These are phyloP conservation scores for Malacoctenus gilli DNA, from an alignment of 2,797 vertebrate species.

Conservation along the genomic window DNA sequence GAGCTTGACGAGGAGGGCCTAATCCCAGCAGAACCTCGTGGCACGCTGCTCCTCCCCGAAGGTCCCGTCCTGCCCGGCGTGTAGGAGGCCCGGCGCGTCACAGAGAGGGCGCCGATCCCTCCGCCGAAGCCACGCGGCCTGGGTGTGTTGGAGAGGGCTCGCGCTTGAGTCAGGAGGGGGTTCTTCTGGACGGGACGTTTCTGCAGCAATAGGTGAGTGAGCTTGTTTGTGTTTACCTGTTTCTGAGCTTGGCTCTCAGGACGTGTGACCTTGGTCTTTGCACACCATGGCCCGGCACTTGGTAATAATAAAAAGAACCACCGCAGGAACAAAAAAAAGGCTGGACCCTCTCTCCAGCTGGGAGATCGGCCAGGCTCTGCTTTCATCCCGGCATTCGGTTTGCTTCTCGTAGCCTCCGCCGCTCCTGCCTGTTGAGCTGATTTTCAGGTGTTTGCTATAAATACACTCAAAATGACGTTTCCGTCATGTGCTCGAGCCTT, in stretches of 20 bases:
- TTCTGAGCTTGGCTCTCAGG: constrained; percentile 5
- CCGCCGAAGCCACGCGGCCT: constrained; percentile 9
- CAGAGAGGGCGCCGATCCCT: constrained; percentile 19
- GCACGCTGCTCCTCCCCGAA: constrained; percentile 21
- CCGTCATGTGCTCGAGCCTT: too few relatives aligned
- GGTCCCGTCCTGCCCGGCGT: constrained; percentile 30
- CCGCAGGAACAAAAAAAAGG: neutral
- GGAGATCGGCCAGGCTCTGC: too few relatives aligned
- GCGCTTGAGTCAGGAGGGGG: constrained; percentile 3
- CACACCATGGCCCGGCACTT: neutral
- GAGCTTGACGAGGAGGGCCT: constrained; percentile 22
- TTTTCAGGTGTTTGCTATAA: too few relatives aligned
- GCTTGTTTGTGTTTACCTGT: constrained; percentile 13
- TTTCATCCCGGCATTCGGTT: too few relatives aligned
- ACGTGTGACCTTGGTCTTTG: neutral
- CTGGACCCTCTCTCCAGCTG: too few relatives aligned
- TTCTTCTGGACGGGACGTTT: constrained; percentile 13
- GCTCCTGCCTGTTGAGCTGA: too few relatives aligned
- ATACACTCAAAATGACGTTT: too few relatives aligned
- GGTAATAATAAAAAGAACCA: neutral
- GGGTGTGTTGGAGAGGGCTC: constrained; percentile 6
- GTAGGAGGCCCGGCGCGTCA: constrained; percentile 25
- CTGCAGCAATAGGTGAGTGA: constrained; percentile 6
- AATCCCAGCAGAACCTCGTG: constrained; percentile 26
- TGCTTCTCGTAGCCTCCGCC: too few relatives aligned